Evolutionary conservation across 2,888 invertebrate genomes (phyloP).

Genomic region (Macrosiphum euphorbiae): DNA sequence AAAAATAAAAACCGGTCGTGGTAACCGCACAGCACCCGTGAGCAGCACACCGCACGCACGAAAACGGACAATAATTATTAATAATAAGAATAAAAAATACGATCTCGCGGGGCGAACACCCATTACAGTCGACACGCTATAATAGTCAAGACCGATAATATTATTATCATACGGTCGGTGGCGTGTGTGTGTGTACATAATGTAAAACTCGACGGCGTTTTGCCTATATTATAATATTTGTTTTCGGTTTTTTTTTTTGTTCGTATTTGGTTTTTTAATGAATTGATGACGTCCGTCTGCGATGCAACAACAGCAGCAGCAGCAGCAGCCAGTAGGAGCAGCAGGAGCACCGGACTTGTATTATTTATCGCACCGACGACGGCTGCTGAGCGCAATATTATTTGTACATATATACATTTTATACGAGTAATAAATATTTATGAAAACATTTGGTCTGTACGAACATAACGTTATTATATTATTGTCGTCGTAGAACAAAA

Average conservation of each 20-base stretch:
- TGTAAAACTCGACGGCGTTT: conserved; percentile 10
- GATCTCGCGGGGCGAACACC: conserved; percentile 30
- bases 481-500: conserved; percentile 28
- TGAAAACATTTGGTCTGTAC: not conserved
- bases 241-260: not conserved
- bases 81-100: conserved; percentile 5
- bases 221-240: not conserved
- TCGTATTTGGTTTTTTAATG: not conserved
- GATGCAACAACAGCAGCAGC: not conserved
- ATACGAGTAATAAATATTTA: not conserved
- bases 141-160: conserved; percentile 12
- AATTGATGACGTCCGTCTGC: conserved; percentile 29
- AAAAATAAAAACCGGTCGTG: conserved; percentile 61
- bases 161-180: not conserved
- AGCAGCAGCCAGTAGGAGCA: not conserved
- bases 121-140: conserved; percentile 36
- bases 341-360: conserved; percentile 22
- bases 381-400: not conserved
- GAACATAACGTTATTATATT: not conserved
- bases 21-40: not conserved
- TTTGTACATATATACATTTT: not conserved
- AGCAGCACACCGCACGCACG: not conserved
- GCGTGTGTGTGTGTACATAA: not conserved
- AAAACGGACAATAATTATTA: conserved; percentile 59
- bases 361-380: conserved; percentile 46